Percentiles rank a stretch among this genome's conserved stretches.
Conservation (phyloP, 2,113 vertebrate genomes). For the Melanostigma gelatinosum region DNA sequence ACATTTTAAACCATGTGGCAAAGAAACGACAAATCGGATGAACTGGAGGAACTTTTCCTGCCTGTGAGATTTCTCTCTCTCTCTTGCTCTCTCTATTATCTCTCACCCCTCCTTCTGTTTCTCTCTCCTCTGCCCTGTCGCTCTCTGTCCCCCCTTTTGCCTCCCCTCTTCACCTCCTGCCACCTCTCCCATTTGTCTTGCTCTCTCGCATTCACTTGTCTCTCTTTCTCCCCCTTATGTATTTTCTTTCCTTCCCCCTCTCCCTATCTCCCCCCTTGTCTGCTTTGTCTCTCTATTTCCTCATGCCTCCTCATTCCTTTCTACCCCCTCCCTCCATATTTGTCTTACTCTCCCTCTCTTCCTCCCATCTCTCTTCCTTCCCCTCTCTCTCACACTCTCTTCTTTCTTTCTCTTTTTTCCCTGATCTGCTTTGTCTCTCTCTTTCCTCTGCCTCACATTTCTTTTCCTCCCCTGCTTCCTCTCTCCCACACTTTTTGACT, state of each 20-base stretch:
- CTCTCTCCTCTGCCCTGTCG: background rate
- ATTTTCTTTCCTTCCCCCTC: background rate
- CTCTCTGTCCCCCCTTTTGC: background rate
- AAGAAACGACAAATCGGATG: conserved; percentile 32
- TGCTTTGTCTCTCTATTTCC: too few relatives aligned
- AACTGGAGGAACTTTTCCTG: conserved; percentile 51
- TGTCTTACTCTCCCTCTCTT: background rate
- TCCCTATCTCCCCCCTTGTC: background rate
- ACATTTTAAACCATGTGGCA: conserved; percentile 24
- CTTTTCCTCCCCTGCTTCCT: background rate
- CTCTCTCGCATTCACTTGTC: background rate
- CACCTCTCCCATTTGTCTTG: background rate
- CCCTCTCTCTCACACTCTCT: background rate
- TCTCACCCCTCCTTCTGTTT: background rate
- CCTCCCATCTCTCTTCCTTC: background rate
- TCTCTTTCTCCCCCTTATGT: background rate
- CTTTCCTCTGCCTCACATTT: background rate
- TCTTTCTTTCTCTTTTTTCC: background rate
- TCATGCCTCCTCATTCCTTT: too few relatives aligned
- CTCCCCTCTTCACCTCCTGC: background rate
- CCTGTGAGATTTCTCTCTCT: background rate
- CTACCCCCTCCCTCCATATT: background rate
- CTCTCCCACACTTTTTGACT: background rate
- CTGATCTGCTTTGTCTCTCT: background rate
- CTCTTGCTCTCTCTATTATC: background rate